Percentiles rank a stretch among this genome's conserved stretches.
These are phyloP conservation scores for Entomyzon cyanotis DNA, from an alignment of 2,113 vertebrate species.

Conservation along the genomic window DNA sequence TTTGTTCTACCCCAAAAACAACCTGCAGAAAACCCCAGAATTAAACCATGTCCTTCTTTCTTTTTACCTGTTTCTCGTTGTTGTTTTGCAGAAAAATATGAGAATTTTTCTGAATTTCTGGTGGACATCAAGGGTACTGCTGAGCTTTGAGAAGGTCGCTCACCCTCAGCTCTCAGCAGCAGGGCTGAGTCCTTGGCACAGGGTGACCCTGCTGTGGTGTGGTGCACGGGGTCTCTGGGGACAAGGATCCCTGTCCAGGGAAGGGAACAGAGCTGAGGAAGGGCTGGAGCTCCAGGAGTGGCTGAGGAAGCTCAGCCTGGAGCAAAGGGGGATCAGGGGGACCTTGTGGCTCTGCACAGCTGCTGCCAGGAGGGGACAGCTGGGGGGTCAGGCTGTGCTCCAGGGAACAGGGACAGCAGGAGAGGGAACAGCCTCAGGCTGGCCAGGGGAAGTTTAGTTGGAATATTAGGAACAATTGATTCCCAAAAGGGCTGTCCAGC, in stretches of 20 bases:
- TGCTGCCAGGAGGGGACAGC: not conserved
- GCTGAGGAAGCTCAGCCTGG: not conserved
- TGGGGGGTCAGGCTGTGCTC: accelerated
- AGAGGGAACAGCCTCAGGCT: accelerated
- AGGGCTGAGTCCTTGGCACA: accelerated
- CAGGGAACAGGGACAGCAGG: not conserved
- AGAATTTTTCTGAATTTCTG: not conserved
- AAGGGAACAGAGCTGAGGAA: not conserved
- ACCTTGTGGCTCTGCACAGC: not conserved
- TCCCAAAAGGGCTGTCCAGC: not conserved
- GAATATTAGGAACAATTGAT: not conserved
- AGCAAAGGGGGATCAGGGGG: not conserved
- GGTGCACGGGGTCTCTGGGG: accelerated
- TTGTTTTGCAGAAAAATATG: not conserved
- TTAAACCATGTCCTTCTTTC: not conserved
- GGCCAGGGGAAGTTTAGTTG: accelerated
- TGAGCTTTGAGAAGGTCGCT: not conserved
- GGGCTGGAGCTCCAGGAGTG: not conserved
- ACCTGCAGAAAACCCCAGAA: not conserved
- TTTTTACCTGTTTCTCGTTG: not conserved
- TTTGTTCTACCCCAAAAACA: not conserved
- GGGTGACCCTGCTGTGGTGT: not conserved
- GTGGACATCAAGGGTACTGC: not conserved
- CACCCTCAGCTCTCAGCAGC: too few species aligned
- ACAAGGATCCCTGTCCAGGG: not conserved